Percentiles rank a stretch among this genome's conserved stretches.
Evolutionary conservation across 2,888 invertebrate species (phyloP).

Genomic region (Lissocephala sabroskyi): DNA sequence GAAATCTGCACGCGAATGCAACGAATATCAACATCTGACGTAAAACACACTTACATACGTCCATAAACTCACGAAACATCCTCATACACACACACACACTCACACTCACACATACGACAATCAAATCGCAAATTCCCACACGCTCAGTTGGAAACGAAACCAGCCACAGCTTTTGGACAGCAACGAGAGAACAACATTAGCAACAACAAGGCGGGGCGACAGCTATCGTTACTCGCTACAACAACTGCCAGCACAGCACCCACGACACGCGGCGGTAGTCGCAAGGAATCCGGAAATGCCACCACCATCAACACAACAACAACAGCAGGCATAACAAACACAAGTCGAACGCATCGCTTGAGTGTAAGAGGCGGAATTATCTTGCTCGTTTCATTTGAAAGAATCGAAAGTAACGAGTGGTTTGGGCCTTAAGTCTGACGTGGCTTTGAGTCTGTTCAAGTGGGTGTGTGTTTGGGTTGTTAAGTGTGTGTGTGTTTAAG

Average conservation of each 20-base stretch:
- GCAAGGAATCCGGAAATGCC: slow-evolving; percentile 76
- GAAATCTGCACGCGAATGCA: no score
- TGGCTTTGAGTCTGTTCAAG: slow-evolving; percentile 7
- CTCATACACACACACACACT: not conserved
- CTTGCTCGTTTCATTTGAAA: no score
- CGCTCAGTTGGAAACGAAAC: slow-evolving; percentile 55
- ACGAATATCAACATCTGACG: slow-evolving; percentile 14
- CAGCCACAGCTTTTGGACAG: slow-evolving; percentile 77
- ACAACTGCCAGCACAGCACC: no score
- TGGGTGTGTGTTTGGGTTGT: slow-evolving; percentile 6
- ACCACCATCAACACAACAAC: no score
- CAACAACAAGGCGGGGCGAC: slow-evolving; percentile 77
- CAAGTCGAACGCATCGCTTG: slow-evolving; percentile 78
- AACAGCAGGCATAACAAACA: no score
- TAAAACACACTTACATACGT: not conserved
- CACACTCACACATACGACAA: no score
- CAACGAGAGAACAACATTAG: slow-evolving; percentile 75
- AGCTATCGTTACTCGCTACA: slow-evolving; percentile 79
- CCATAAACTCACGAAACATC: not conserved
- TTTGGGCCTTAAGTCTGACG: not conserved
- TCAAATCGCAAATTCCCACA: no score
- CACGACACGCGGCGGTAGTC: slow-evolving; percentile 61
- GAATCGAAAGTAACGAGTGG: no score
- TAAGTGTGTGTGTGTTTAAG: slow-evolving; percentile 7
- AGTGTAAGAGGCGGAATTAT: no score